Base-by-base conservation (phyloP, 2,888 invertebrate genomes). In the Proisotoma minuta region DNA sequence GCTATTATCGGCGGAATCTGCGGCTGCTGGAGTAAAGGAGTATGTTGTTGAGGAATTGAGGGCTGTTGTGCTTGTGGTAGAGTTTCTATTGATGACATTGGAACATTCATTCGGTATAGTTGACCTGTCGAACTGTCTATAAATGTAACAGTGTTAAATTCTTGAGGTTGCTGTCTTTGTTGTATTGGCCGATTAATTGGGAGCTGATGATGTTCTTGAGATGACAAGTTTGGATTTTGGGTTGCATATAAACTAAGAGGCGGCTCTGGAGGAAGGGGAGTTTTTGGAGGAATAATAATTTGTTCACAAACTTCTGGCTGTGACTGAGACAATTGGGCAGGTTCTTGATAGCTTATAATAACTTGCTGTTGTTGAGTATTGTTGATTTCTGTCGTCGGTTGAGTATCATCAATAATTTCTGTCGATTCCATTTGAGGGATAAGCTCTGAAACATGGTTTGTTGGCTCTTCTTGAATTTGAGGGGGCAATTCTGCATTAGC, bases 21-120 rank as follows among this genome's bases (percentile, higher is more conserved):
- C 15, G 15, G 40, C 48, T 3, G 28, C 15, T 39, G 48, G 28
- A n/a, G 24, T 34, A 40, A 23, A 10, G 39, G 26, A 27, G 53
- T 23, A 12, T 50, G 51, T n/a, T 50, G 43, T 39, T 58, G 58
- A 23, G 57, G 48, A 27, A 28, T 27, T 27, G 26, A 49, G n/a
- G 20, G 22, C 34, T 10, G 34, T 12, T 39, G 18, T 23, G 29
- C 5, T 28, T 12, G 12, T 34, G 26, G 20, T 43, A 39, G 39
- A 47, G 52, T 51, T 57, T 50, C 27, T 39, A 49, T 12, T 47
- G 61, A 24, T 15, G 56, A 20, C 15, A 40, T 51, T 24, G 52
- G 48, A 29, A 57, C 52, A 10, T 51, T 57, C 10, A 61, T 51
- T 5, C 49, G 28, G 27, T 57, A 50, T 5, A 57, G 5, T 54